Evolutionary conservation across 2,797 vertebrate species (phyloP).

Genomic region (Myiotriccus ornatus): DNA sequence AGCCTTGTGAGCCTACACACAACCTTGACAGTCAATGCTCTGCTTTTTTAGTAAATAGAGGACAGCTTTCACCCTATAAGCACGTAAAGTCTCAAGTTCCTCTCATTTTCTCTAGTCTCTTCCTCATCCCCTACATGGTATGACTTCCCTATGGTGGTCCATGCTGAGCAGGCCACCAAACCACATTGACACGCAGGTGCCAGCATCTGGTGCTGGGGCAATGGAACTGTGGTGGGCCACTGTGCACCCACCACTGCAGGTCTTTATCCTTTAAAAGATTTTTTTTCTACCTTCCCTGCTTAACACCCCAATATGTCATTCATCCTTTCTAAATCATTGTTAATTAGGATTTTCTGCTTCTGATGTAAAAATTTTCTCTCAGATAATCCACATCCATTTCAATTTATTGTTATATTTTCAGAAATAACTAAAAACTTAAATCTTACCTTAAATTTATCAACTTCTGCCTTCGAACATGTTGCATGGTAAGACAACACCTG

Average conservation of each 20-base stretch:
- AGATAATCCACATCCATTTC: not conserved
- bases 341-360: not conserved
- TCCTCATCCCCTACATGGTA: not conserved
- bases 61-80: not conserved
- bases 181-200: fast-evolving
- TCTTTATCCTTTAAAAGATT: not conserved
- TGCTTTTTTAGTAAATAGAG: not conserved
- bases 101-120: not conserved
- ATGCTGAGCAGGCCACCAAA: not conserved
- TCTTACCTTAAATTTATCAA: conserved; percentile 99
- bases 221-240: not conserved
- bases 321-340: not conserved
- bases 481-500: conserved; percentile 98
- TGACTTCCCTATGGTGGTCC: not conserved
- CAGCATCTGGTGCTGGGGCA: not conserved
- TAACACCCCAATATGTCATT: not conserved
- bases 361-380: not conserved
- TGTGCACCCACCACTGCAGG: not conserved
- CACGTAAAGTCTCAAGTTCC: not conserved
- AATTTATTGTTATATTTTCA: not conserved
- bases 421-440: not conserved
- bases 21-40: not conserved
- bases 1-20: not conserved
- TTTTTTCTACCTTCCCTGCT: not conserved
- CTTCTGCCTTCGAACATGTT: conserved; percentile 97